Evolutionary conservation across 2,113 vertebrate species (phyloP).

Genomic region (Passer domesticus): DNA sequence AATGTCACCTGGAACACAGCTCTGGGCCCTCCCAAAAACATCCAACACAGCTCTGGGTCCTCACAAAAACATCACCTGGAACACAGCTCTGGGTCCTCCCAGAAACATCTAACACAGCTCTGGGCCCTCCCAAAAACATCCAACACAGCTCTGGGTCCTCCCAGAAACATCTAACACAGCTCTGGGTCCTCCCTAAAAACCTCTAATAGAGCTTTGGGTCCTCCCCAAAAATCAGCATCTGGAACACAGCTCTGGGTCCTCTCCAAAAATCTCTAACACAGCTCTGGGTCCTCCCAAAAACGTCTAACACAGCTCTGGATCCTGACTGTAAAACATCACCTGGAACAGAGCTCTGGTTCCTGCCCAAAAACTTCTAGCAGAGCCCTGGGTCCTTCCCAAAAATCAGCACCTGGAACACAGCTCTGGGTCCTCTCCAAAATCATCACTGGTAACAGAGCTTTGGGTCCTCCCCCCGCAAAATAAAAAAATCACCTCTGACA

Average conservation of each 20-base stretch:
- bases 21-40: accelerated
- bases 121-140: accelerated
- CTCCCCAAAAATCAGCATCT: no score
- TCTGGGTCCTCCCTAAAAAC: not conserved
- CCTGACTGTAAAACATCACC: accelerated
- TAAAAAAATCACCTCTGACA: no score
- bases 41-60: accelerated
- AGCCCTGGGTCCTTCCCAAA: not conserved
- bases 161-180: accelerated
- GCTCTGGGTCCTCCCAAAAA: not conserved
- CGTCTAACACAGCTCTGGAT: no score
- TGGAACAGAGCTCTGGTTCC: accelerated
- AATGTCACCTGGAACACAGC: no score
- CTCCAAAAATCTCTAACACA: accelerated
- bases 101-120: no score
- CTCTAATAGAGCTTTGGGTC: no score
- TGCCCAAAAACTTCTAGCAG: accelerated
- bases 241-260: not conserved
- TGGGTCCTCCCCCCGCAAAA: not conserved
- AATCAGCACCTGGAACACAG: not conserved
- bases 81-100: no score
- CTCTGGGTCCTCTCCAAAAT: not conserved
- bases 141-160: not conserved
- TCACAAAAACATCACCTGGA: no score
- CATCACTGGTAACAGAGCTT: accelerated